A percentile compares a stretch with the other conserved stretches of the same genome.
These are phyloP conservation scores for Epinephelus fuscoguttatus DNA, from an alignment of 2,113 vertebrate species.

Conservation along the genomic window DNA sequence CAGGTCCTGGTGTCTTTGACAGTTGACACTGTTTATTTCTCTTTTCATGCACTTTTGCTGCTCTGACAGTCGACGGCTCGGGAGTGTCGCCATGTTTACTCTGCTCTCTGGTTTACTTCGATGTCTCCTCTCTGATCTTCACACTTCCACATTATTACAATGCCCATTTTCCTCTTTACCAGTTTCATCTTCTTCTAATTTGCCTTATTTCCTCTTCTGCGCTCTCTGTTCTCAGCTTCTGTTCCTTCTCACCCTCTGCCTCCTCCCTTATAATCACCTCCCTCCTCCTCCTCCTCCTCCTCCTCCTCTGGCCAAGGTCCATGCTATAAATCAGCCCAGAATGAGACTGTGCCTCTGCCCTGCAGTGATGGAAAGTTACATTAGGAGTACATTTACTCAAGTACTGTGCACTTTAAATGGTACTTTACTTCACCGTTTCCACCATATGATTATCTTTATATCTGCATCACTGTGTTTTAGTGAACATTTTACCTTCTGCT, in stretches of 20 bases:
- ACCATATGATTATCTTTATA: neutral
- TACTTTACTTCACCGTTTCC: neutral
- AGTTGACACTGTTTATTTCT: conserved; percentile 22
- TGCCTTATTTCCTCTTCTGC: neutral
- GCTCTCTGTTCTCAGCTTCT: conserved; percentile 1
- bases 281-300: conserved; percentile 43
- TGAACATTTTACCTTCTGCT: too few relatives aligned
- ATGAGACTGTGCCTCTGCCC: conserved; percentile 19
- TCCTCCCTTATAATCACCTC: conserved; percentile 28
- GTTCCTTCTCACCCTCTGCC: neutral
- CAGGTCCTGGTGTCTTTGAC: conserved; percentile 18
- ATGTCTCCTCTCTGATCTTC: neutral
- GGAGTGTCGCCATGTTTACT: conserved; percentile 28
- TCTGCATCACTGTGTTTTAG: too few relatives aligned
- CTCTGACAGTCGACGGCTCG: conserved; percentile 26
- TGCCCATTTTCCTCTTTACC: neutral
- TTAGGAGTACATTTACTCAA: conserved; percentile 10
- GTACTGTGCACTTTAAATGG: conserved; percentile 6
- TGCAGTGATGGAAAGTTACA: conserved; percentile 24
- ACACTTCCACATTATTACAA: neutral
- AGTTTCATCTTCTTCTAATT: neutral
- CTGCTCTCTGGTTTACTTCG: neutral
- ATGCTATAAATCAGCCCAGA: conserved; percentile 58
- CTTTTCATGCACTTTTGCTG: conserved; percentile 14
- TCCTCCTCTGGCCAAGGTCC: conserved; percentile 57